phyloP scores from a whole-genome alignment of 2,888 invertebrate species.

The Standfussiana lucernea region DNA sequence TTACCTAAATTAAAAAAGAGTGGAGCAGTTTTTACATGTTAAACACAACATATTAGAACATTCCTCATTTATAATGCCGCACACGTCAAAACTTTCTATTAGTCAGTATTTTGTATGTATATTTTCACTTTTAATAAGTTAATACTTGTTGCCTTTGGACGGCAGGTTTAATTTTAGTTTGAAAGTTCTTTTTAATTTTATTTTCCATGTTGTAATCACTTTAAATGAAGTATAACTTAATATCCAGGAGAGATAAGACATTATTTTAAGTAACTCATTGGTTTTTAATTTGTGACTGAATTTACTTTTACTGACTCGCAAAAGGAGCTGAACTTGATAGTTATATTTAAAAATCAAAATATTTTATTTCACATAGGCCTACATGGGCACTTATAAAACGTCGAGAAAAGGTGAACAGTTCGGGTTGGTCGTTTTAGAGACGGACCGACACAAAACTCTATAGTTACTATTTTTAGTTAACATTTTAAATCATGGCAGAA shows the following conservation, averaged over 20 bases:
- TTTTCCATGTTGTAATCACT: not conserved
- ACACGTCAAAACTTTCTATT: constrained; percentile 37
- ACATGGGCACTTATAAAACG: too few relatives aligned
- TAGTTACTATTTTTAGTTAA: too few relatives aligned
- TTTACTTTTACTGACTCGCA: not conserved
- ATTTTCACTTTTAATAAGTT: constrained; percentile 34
- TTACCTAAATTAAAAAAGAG: not conserved
- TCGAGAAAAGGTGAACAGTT: too few relatives aligned
- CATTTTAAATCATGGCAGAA: not conserved
- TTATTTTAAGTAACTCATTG: not conserved
- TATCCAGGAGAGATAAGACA: not conserved
- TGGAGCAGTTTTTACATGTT: not conserved
- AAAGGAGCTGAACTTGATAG: not conserved
- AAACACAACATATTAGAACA: constrained; percentile 7
- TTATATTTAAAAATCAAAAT: too few relatives aligned
- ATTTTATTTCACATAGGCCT: too few relatives aligned
- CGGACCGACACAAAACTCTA: too few relatives aligned
- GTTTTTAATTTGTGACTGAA: not conserved
- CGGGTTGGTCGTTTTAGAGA: too few relatives aligned
- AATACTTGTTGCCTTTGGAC: constrained; percentile 19
- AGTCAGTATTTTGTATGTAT: constrained; percentile 10
- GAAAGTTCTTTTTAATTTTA: constrained; percentile 12
- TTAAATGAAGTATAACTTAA: not conserved
- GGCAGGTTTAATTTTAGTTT: constrained; percentile 15
- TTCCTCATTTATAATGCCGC: constrained; percentile 30